Conservation (phyloP, 2,888 invertebrate species). For the Polymixis lichenea region DNA sequence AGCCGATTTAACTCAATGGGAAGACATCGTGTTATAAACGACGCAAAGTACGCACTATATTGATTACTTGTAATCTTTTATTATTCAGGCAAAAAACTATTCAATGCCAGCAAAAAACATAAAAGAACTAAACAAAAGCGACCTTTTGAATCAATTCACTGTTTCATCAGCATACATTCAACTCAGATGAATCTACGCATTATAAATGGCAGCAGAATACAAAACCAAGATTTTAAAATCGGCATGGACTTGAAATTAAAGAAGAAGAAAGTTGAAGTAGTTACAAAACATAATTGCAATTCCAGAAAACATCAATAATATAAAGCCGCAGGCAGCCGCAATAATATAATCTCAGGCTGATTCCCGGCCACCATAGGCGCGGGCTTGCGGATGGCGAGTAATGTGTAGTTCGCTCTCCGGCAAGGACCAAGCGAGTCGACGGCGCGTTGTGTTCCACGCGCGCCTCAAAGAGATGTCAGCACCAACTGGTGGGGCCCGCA, state of each 20-base stretch:
- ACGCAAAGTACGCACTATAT: conserved; percentile 25
- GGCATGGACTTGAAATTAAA: background rate
- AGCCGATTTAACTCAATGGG: conserved; percentile 46
- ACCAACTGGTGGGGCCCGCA: too few species aligned
- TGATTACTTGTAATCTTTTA: conserved; percentile 32
- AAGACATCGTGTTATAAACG: conserved; percentile 46
- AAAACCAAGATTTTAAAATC: conserved; percentile 17
- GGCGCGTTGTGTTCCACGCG: too few species aligned
- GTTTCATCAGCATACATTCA: conserved; percentile 50
- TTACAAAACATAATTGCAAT: too few species aligned
- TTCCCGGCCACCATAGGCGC: too few species aligned
- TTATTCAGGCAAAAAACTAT: conserved; percentile 30
- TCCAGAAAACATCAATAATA: too few species aligned
- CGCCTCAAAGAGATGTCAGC: too few species aligned
- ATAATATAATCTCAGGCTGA: too few species aligned
- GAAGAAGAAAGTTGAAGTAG: too few species aligned
- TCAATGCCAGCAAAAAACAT: conserved; percentile 34
- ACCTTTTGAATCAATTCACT: conserved; percentile 39
- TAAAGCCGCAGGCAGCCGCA: too few species aligned
- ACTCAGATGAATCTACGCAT: conserved; percentile 28
- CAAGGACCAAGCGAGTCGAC: too few species aligned
- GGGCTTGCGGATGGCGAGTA: too few species aligned
- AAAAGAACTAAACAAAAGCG: conserved; percentile 38
- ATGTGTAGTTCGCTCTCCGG: too few species aligned
- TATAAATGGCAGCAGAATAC: conserved; percentile 15